Base-by-base conservation (phyloP, 2,797 vertebrate genomes). In the Betta splendens region DNA sequence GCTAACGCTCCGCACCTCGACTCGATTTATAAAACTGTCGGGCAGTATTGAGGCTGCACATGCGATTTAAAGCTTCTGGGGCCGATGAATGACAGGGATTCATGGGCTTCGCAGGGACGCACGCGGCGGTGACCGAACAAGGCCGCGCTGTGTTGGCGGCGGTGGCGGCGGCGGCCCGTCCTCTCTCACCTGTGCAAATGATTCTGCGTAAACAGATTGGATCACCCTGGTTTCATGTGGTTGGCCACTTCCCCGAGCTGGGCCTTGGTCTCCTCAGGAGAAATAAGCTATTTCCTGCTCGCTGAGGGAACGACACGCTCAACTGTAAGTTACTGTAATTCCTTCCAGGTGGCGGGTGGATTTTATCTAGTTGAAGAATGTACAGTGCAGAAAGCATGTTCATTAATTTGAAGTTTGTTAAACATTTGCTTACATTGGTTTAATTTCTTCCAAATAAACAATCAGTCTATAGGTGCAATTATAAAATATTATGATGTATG, bases 131-230 rank as follows among this genome's bases (percentile, higher is more conserved):
- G 37, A 18, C 59, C 21, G 31, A 79, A 88, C 80, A 89, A 84
- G 79, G 73, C 77, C 40, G 22, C 18, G 67, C 79, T 80, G 72
- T 84, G 37, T 83, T 73, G n/a, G n/a, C n/a, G n/a, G n/a, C n/a
- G n/a, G n/a, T n/a, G n/a, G n/a, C n/a, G 43, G 69, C 48, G 31
- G 70, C 60, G 40, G 58, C 78, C 72, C 66, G 48, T 72, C 80
- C 73, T 81, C 72, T 62, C 73, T 87, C 87, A 90, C 89, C 89
- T 90, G 87, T 87, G 82, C 78, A 89, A 90, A 88, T 88, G 72
- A 81, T 80, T 51, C 77, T 59, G 59, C 63, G 81, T 78, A 89
- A 87, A 88, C 86, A 88, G 23, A 67, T 68, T 46, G 68, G 64
- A 77, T 82, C 67, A 17, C 72, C 59, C 75, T 36, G 74, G 83